Conservation (phyloP, 2,113 vertebrate genomes). For the Amazona vittata region DNA sequence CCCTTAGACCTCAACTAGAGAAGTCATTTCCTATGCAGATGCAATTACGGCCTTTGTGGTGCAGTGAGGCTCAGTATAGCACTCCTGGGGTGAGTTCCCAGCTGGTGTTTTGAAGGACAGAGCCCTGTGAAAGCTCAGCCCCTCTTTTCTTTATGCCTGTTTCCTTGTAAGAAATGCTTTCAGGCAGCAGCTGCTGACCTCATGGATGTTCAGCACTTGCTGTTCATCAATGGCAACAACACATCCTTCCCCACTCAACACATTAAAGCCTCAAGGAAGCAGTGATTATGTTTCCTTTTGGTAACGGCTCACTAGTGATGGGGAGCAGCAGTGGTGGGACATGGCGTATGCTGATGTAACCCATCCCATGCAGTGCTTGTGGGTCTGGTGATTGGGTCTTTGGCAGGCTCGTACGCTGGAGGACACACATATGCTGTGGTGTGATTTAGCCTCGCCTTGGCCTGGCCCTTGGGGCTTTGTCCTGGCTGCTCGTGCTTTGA, state of each 20-base stretch:
- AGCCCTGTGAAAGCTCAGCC: background rate
- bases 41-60: background rate
- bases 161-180: background rate
- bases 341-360: accelerated
- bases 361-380: accelerated
- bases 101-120: background rate
- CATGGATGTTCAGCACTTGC: background rate
- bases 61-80: background rate
- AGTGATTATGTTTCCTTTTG: background rate
- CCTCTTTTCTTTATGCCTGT: background rate
- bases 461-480: background rate
- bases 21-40: background rate
- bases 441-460: background rate
- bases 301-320: background rate
- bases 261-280: background rate
- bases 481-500: background rate
- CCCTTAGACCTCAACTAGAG: background rate
- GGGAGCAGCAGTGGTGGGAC: background rate
- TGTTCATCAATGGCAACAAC: background rate
- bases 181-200: background rate
- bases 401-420: accelerated
- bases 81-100: background rate
- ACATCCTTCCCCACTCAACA: background rate
- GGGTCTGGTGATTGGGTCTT: background rate
- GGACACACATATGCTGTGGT: accelerated